Evolutionary conservation across 2,113 vertebrate species (phyloP).

Genomic region (Rhinopomastus cyanomelas): DNA sequence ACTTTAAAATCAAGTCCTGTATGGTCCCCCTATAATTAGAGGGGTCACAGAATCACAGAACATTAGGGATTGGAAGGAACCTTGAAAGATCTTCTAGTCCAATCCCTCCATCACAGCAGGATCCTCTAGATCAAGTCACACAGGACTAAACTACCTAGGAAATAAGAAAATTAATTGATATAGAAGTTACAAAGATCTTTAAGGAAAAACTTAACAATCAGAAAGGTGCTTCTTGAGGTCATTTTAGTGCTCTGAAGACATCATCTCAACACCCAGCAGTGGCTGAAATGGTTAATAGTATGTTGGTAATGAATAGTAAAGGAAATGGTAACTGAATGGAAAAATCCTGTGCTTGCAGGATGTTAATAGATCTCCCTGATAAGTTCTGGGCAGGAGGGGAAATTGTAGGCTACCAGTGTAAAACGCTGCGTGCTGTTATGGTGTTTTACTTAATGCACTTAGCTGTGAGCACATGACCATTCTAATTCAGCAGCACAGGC

Average conservation of each 20-base stretch:
- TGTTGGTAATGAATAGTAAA: not conserved
- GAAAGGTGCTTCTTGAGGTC: not conserved
- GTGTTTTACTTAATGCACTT: conserved; percentile 36
- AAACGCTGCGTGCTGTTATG: conserved; percentile 34
- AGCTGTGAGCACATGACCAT: not conserved
- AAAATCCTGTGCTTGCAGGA: conserved; percentile 9
- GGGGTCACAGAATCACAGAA: too few species aligned
- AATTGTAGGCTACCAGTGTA: not conserved
- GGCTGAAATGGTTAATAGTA: conserved; percentile 7
- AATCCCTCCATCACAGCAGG: too few species aligned
- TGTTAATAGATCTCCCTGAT: conserved; percentile 27
- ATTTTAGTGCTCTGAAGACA: not conserved
- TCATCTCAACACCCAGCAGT: not conserved
- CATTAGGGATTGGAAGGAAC: too few species aligned
- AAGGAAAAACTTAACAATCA: not conserved
- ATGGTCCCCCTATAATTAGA: not conserved
- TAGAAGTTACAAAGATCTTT: not conserved
- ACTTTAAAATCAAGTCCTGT: not conserved
- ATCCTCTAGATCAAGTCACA: too few species aligned
- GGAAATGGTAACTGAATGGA: not conserved
- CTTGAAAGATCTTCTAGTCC: too few species aligned
- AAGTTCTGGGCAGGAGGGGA: not conserved
- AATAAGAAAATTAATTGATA: not conserved
- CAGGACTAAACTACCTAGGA: not conserved
- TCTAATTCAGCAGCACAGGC: not conserved